Evolutionary conservation across 2,113 vertebrate species (phyloP), one percentile per base, ranked within the genome.

Genomic region (Rhea americana): DNA sequence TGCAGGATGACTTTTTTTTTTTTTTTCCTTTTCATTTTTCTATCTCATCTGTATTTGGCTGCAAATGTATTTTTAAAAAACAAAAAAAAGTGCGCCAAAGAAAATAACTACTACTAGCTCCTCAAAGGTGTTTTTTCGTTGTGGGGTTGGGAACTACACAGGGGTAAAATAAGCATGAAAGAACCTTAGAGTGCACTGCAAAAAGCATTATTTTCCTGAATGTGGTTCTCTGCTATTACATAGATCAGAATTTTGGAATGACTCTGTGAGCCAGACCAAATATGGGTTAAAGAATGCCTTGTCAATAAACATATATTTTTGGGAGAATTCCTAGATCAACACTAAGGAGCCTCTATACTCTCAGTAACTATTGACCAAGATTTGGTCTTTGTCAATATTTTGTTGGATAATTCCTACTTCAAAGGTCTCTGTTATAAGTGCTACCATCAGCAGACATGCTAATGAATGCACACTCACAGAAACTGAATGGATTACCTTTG

Each of bases 401-500:
- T 63, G 39, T 37, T 39, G 35, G 61, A 35, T 37, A 76, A 92
- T 76, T 62, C 45, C 17, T 80, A 35, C 39, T 50, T 55, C 71
- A 82, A 91, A 89, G 43, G 79, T 66, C 66, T 92, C 37, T 84
- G 13, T 82, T 89, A 0, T 61, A 87, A 90, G 77, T 25, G 11
- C 50, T 89, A 72, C 55, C 37, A 28, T 73, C 78, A 92, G 71
- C 71, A 91, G 41, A 63, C 45, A 10, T 25, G 30, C 16, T 85
- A 87, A 94, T 94, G 71, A 93, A 50, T 53, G 50, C 41, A 58
- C 50, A 35, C 66, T 92, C 67, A 76, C 71, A 92, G 53, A 92
- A 93, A 73, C 45, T 2, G 53, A 87, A 87, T 32, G 50, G 50
- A 45, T 93, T 82, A n/a, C 78, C 39, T 84, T 75, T 71, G 78